Evolutionary conservation across 1,140 invertebrate genomes (phyloP), one percentile per base, ranked within the genome.

Genomic region (Phortica variegata): DNA sequence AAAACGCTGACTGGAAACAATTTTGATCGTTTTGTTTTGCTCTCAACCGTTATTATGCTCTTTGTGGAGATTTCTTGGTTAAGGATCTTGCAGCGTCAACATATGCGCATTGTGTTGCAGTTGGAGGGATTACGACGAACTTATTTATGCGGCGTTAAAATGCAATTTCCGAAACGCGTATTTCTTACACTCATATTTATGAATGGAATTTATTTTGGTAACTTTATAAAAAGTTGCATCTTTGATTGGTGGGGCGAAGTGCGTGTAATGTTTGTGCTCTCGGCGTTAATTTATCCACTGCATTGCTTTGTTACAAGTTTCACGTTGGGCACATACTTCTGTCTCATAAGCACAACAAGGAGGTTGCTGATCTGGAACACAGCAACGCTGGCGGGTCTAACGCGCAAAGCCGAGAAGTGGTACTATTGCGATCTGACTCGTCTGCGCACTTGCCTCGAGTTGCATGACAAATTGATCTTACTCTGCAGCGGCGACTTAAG

Each of bases 11-110:
- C 63, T 6, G 63, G 60, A 8, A 69, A 68, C 21, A 60, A 69
- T 31, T 69, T 48, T 8, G 63, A 68, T 8, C 45, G 57, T 7
- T 36, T 68, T 0, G 65, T 68, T 1, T 44, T 69, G 12, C 43
- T 68, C 4, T 17, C 53, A 9, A 60, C 54, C 3, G 19, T 69
- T 8, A 15, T 38, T 6, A 58, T 60, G 18, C 60, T 65, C 7
- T 44, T 68, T 3, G 8, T 65, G n/a, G 65, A 68, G 38, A 68
- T 60, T 36, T 49, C 57, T 13, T 68, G 63, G 63, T 47, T 69
- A 1, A 49, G 65, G 2, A 49, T 51, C 47, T 42, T 69, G 2
- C 63, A 69, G n/a, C 26, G 40, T 0, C 44, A 47, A 0, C 65
- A 68, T 23, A 29, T 68, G 1, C 54, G 52, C 7, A 60, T 68